Base-by-base conservation (phyloP, 2,888 invertebrate species). In the Lepidonotus clava region DNA sequence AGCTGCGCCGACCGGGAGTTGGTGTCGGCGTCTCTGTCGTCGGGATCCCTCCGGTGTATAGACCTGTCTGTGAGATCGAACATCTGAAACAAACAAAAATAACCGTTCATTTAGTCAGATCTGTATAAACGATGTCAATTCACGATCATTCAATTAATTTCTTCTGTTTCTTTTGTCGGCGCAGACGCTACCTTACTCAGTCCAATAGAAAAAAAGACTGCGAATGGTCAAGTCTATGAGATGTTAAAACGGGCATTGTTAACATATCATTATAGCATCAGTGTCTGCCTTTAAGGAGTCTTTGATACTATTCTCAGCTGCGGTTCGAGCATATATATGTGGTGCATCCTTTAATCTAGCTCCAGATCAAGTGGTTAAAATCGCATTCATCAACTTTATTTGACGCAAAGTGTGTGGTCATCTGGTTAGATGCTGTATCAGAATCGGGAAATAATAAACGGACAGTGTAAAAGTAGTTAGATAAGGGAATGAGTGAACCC, bases 1-100 rank as follows among this genome's bases (percentile, higher is more conserved):
- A 80, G 80, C 28, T 46, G n/a, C 21, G 80, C 21, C n/a, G 11
- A 24, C 24, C 80, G 21, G 24, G 28, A 14, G 18, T 24, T 8
- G 32, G 46, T 46, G 80, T 41, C 80, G 8, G 66, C 66, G 66
- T 66, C 24, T 6, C 14, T 8, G 28, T 80, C 51, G 18, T 14
- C 38, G 34, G 34, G n/a, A 5, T 24, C 56, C 21, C 14, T 56
- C n/a, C 71, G 11, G 24, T 46, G 80, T n/a, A 41, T 41, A 11
- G 80, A 6, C 11, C 46, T 51, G 32, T 80, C 80, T 14, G 46
- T 6, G 0, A 80, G 41, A 46, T 80, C 80, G 46, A 80, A 80
- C 80, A 80, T 80, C 80, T 80, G 80, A 51, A 80, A 80, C 4
- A 24, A 80, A 80, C 2, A 1, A 71, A 32, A 71, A 71, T 32